phyloP scores from a whole-genome alignment of 2,888 invertebrate genomes.

The Volucella inanis region DNA sequence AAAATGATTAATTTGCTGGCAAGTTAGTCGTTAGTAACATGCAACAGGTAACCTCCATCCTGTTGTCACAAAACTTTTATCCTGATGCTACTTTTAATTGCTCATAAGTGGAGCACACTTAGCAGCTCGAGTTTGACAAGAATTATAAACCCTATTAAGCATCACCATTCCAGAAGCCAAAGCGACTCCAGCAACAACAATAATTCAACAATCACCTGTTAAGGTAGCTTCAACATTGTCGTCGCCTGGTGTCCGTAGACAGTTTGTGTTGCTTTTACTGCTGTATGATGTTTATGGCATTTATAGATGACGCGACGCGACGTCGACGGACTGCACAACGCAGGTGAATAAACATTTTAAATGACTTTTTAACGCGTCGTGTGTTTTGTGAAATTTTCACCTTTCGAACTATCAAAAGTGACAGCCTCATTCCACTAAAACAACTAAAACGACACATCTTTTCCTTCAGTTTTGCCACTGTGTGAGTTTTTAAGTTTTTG shows the following conservation, averaged over 20 bases:
- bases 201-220: conserved; percentile 66
- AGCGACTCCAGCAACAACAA: conserved; percentile 12
- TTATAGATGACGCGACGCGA: neutral
- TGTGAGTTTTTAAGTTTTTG: neutral
- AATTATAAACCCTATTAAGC: conserved; percentile 41
- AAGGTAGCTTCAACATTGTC: conserved; percentile 8
- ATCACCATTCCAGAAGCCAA: neutral
- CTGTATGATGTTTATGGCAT: conserved; percentile 4
- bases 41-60: conserved; percentile 44
- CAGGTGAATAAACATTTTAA: conserved; percentile 73
- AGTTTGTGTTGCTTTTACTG: conserved; percentile 9
- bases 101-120: conserved; percentile 37
- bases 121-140: conserved; percentile 30
- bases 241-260: neutral
- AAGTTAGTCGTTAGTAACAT: conserved; percentile 5
- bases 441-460: neutral
- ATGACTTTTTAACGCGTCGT: conserved; percentile 63
- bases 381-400: conserved; percentile 71
- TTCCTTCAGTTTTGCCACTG: neutral
- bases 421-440: conserved; percentile 25
- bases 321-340: conserved; percentile 63
- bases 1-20: conserved; percentile 53
- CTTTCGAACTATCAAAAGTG: conserved; percentile 55
- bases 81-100: conserved; percentile 52
- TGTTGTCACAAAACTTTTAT: conserved; percentile 35